phyloP scores from a whole-genome alignment of 92 coral and sea anemone genomes.

The Porites rus region DNA sequence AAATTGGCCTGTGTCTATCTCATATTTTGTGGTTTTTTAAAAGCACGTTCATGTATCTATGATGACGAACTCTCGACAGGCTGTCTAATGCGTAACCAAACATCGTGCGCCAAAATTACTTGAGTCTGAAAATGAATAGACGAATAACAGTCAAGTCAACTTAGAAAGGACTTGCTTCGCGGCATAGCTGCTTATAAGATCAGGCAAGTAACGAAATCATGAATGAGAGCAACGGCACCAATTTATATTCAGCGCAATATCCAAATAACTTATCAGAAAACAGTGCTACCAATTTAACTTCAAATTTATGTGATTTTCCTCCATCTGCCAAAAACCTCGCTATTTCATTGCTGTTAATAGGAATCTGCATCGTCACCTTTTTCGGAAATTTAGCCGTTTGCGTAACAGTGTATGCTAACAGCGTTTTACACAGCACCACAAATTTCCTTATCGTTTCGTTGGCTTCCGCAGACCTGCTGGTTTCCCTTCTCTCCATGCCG shows the following conservation, averaged over 20 bases:
- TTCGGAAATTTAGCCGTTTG: conserved; percentile 73
- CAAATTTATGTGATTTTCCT: not conserved
- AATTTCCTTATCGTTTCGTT: conserved; percentile 80
- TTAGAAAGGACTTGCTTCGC: not conserved
- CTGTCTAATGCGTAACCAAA: not conserved
- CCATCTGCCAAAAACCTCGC: conserved; percentile 47
- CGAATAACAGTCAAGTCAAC: not conserved
- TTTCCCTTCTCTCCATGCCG: conserved; percentile 79
- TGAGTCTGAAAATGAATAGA: not conserved
- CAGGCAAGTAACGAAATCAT: not conserved
- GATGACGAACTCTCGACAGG: not conserved
- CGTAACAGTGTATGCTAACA: conserved; percentile 61
- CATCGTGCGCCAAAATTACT: not conserved
- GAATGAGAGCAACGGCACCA: not conserved
- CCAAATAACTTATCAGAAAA: too few relatives aligned
- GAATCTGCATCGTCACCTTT: conserved; percentile 68
- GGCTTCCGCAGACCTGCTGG: conserved; percentile 84
- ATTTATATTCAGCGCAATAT: not conserved
- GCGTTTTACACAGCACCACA: conserved; percentile 75
- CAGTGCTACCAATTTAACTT: not conserved
- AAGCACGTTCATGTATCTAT: not conserved
- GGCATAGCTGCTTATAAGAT: not conserved
- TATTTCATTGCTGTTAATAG: conserved; percentile 49
- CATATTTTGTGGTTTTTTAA: not conserved
- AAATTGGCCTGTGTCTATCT: not conserved